These are phyloP conservation scores for Varanus komodoensis DNA, from an alignment of 2,113 vertebrate genomes.

Conservation along the genomic window DNA sequence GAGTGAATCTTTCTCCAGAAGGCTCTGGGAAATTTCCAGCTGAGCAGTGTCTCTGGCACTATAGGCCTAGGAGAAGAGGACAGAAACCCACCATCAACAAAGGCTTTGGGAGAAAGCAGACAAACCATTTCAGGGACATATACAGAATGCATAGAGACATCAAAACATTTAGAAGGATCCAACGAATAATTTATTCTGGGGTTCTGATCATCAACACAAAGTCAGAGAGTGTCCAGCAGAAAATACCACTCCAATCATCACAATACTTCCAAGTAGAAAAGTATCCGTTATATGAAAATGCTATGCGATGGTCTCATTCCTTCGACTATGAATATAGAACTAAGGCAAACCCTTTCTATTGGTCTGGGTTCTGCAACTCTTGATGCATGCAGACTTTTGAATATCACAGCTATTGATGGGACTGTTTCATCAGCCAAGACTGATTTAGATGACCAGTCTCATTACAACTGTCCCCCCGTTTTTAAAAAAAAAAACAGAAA, in stretches of 20 bases:
- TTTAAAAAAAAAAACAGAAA: too few relatives aligned
- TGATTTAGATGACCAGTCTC: not conserved
- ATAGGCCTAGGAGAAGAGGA: constrained; percentile 78
- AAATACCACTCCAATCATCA: not conserved
- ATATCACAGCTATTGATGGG: not conserved
- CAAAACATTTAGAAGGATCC: not conserved
- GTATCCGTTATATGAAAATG: too few relatives aligned
- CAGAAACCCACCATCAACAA: not conserved
- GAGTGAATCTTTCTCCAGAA: constrained; percentile 87
- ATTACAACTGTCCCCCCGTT: too few relatives aligned
- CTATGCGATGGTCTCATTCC: not conserved
- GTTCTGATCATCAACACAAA: not conserved
- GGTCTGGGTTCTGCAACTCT: too few relatives aligned
- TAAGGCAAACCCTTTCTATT: not conserved
- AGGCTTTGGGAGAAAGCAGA: not conserved
- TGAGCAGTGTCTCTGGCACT: constrained; percentile 83
- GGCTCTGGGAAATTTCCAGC: constrained; percentile 80
- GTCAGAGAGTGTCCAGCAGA: not conserved
- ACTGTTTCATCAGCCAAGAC: not conserved
- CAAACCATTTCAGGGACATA: not conserved
- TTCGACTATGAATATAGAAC: not conserved
- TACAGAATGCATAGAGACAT: not conserved
- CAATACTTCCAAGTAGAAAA: not conserved
- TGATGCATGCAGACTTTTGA: not conserved
- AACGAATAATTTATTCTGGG: not conserved